phyloP scores from a whole-genome alignment of 2,888 invertebrate species.

The Ornithoptera priamus region DNA sequence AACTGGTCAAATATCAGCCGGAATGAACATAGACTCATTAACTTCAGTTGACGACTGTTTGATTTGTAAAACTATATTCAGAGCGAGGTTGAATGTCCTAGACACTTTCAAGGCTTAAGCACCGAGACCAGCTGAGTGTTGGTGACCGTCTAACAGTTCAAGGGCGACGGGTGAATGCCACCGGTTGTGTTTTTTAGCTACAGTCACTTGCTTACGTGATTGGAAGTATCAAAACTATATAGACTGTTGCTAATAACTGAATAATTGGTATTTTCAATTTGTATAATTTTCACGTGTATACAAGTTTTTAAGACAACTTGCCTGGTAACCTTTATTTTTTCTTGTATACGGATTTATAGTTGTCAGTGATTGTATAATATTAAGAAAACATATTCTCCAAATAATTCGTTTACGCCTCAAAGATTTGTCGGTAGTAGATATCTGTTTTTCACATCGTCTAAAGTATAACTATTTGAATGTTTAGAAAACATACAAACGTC shows the following conservation, averaged over 20 bases:
- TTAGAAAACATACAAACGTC: neutral
- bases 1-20: neutral
- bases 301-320: conserved; percentile 32
- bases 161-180: conserved; percentile 77
- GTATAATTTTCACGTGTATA: conserved; percentile 6
- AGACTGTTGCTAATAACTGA: conserved; percentile 50
- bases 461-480: neutral
- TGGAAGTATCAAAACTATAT: conserved; percentile 66
- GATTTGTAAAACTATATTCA: conserved; percentile 37
- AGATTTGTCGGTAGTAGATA: neutral
- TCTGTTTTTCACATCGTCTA: neutral
- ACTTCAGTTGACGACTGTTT: conserved; percentile 20
- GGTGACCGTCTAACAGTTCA: conserved; percentile 68
- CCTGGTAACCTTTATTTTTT: conserved; percentile 33
- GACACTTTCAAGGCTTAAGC: conserved; percentile 66
- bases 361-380: conserved; percentile 2
- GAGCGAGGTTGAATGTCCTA: conserved; percentile 68
- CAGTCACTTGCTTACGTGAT: conserved; percentile 63
- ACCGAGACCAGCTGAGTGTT: conserved; percentile 67
- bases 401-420: neutral
- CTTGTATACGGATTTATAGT: conserved; percentile 16
- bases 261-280: conserved; percentile 35
- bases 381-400: conserved; percentile 4
- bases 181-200: conserved; percentile 68
- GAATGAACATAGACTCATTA: neutral